Evolutionary conservation across 2,888 invertebrate genomes (phyloP).

Genomic region (Colletes collaris): DNA sequence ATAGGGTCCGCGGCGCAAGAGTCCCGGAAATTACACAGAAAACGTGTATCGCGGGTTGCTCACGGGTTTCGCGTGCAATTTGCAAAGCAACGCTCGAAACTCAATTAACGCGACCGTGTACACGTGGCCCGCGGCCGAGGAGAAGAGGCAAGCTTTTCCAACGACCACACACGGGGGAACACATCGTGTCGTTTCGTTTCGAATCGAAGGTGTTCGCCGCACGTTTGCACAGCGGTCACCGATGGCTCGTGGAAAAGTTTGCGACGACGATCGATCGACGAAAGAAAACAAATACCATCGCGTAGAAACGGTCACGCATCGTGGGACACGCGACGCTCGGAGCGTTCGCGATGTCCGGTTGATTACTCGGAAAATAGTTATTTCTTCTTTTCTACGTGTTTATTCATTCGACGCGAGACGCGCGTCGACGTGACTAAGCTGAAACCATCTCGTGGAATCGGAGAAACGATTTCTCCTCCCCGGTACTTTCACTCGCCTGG

Average conservation of each 20-base stretch:
- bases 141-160: constrained; percentile 4
- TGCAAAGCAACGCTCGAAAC: constrained; percentile 60
- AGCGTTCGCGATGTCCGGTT: neutral
- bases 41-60: constrained; percentile 37
- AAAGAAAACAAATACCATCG: constrained; percentile 25
- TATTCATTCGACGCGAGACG: neutral
- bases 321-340: neutral
- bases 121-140: constrained; percentile 6
- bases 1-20: constrained; percentile 15
- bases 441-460: constrained; percentile 34
- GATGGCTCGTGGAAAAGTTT: constrained; percentile 7
- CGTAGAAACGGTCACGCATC: constrained; percentile 18
- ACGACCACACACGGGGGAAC: neutral
- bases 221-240: neutral
- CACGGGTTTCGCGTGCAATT: constrained; percentile 51
- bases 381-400: neutral
- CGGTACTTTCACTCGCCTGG: constrained; percentile 52
- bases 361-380: constrained; percentile 20
- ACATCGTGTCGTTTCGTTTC: constrained; percentile 13
- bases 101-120: constrained; percentile 60
- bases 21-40: constrained; percentile 53
- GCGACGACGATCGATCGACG: constrained; percentile 1
- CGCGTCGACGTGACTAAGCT: constrained; percentile 9
- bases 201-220: constrained; percentile 17
- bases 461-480: constrained; percentile 55